Evolutionary conservation across 2,888 invertebrate species (phyloP).

Genomic region (Tetheella fluctuosa): DNA sequence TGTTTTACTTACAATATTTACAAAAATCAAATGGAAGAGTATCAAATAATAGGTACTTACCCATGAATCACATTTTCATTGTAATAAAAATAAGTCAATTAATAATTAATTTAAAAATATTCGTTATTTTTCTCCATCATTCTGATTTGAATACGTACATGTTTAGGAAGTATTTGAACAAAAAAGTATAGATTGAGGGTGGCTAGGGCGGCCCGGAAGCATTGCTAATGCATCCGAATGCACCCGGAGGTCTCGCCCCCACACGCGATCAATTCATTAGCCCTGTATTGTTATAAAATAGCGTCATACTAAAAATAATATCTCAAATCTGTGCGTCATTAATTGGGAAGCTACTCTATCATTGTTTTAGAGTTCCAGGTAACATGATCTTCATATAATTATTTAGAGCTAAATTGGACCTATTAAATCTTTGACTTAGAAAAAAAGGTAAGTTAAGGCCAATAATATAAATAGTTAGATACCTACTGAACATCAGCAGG

Average conservation of each 20-base stretch:
- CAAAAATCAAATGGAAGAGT: no score
- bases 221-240: conserved; percentile 82
- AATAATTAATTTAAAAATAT: background rate
- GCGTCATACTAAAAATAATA: conserved; percentile 35
- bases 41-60: no score
- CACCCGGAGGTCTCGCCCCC: conserved; percentile 59
- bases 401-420: no score
- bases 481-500: no score
- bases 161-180: conserved; percentile 34
- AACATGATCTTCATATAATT: no score
- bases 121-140: conserved; percentile 16
- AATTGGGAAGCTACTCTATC: conserved; percentile 11
- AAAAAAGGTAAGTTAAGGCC: no score
- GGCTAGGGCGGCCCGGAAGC: conserved; percentile 70
- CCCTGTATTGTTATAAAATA: conserved; percentile 58
- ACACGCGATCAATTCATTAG: conserved; percentile 81
- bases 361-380: no score
- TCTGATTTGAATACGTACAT: conserved; percentile 18
- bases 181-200: conserved; percentile 34
- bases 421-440: no score
- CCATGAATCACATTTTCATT: background rate
- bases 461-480: no score
- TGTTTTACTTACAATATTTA: no score
- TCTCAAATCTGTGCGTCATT: conserved; percentile 21
- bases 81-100: no score